These are phyloP conservation scores for Musca vetustissima DNA, from an alignment of 1,140 invertebrate genomes.

Conservation along the genomic window DNA sequence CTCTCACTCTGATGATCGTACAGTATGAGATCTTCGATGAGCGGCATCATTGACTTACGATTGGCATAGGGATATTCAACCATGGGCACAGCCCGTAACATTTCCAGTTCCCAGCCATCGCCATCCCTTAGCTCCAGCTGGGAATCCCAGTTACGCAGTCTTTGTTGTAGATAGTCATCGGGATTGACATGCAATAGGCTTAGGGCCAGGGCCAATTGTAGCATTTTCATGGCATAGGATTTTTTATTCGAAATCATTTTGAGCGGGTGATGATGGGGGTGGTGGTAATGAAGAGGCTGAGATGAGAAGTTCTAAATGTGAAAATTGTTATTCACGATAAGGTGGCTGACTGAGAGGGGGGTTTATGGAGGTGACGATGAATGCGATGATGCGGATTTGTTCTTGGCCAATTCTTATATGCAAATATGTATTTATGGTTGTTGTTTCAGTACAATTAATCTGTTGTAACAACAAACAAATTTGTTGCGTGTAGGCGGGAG, in stretches of 20 bases:
- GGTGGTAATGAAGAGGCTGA: too few species aligned
- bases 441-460: too few species aligned
- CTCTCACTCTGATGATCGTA: conserved; percentile 52
- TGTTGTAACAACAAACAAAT: too few species aligned
- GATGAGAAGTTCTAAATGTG: too few species aligned
- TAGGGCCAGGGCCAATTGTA: conserved; percentile 73
- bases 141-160: conserved; percentile 46
- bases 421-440: too few species aligned
- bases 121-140: conserved; percentile 63
- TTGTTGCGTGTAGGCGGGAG: too few species aligned
- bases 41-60: conserved; percentile 65
- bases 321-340: too few species aligned
- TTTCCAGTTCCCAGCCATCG: conserved; percentile 62
- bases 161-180: conserved; percentile 60
- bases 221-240: conserved; percentile 70
- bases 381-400: too few species aligned
- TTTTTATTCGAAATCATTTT: conserved; percentile 72
- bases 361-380: too few species aligned
- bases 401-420: too few species aligned
- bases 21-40: conserved; percentile 63
- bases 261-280: background rate
- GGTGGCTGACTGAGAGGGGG: too few species aligned
- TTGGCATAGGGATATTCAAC: conserved; percentile 69
- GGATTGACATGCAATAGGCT: conserved; percentile 74
- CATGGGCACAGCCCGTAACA: conserved; percentile 58